phyloP scores from a whole-genome alignment of 2,888 invertebrate species.

The Nematopogon swammerdamellus region DNA sequence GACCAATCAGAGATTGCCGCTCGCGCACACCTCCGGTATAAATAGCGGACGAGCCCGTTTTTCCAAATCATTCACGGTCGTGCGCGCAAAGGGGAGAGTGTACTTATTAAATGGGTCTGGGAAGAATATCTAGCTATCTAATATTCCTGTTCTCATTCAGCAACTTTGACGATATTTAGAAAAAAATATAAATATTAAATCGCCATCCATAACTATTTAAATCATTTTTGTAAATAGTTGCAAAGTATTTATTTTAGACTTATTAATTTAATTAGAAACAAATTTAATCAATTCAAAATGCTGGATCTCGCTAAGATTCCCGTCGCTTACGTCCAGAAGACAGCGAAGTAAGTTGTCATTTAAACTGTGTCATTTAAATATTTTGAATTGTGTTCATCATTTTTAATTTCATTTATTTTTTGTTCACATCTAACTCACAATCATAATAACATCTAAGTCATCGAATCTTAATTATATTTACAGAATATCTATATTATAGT shows the following conservation, averaged over 20 bases:
- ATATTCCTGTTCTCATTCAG: constrained; percentile 54
- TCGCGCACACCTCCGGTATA: constrained; percentile 35
- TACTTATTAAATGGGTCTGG: constrained; percentile 47
- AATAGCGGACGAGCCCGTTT: constrained; percentile 24
- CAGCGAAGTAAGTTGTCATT: constrained; percentile 33
- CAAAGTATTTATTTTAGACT: constrained; percentile 9
- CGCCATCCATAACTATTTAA: no score
- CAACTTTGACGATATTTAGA: constrained; percentile 42
- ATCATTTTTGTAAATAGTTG: constrained; percentile 8
- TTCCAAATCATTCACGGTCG: constrained; percentile 19
- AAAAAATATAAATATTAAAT: no score
- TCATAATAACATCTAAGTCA: no score
- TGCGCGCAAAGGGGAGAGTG: constrained; percentile 14
- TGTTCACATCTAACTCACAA: no score
- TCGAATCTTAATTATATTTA: no score
- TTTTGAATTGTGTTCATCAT: no score
- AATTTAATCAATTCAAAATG: constrained; percentile 24
- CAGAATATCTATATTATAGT: no score
- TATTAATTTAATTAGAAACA: constrained; percentile 10
- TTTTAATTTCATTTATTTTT: no score
- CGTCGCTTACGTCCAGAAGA: constrained; percentile 38
- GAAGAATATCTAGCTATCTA: constrained; percentile 46
- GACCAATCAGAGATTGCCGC: constrained; percentile 34
- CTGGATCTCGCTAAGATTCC: constrained; percentile 39
- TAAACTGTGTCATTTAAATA: no score